These are phyloP conservation scores for Caenorhabditis afra DNA, from an alignment of 2,888 invertebrate species.

Conservation along the genomic window DNA sequence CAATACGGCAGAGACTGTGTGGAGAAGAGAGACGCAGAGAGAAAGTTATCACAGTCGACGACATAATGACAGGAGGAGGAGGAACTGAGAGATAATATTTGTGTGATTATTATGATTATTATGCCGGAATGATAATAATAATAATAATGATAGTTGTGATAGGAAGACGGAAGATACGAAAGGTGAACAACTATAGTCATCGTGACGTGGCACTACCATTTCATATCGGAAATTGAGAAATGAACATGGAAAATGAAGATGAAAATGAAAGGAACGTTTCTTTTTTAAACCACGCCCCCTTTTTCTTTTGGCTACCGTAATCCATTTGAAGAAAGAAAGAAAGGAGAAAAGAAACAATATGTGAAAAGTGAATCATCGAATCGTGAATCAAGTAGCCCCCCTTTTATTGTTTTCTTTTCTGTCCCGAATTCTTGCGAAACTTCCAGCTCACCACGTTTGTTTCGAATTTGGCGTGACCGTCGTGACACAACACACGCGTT, in stretches of 20 bases:
- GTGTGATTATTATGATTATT: background rate
- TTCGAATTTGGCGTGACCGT: conserved; percentile 60
- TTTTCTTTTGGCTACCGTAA: background rate
- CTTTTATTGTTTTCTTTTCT: conserved; percentile 13
- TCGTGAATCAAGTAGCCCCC: background rate
- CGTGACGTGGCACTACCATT: too few species aligned
- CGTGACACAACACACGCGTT: conserved; percentile 52
- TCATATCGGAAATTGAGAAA: too few species aligned
- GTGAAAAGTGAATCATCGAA: too few species aligned
- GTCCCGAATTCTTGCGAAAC: background rate
- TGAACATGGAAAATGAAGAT: background rate
- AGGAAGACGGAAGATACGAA: too few species aligned
- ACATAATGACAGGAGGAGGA: background rate
- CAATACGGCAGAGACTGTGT: background rate
- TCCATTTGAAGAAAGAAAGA: background rate
- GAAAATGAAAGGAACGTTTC: too few species aligned
- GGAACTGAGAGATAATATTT: background rate
- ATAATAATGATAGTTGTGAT: too few species aligned
- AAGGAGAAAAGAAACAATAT: background rate
- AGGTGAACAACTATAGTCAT: too few species aligned
- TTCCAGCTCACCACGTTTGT: conserved; percentile 60
- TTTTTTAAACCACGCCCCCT: too few species aligned
- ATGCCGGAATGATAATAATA: background rate
- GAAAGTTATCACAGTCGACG: conserved; percentile 3
- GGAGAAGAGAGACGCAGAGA: background rate